Evolutionary conservation across 2,888 invertebrate species (phyloP), one percentile per base, ranked within the genome.

Genomic region (Carcina quercana): DNA sequence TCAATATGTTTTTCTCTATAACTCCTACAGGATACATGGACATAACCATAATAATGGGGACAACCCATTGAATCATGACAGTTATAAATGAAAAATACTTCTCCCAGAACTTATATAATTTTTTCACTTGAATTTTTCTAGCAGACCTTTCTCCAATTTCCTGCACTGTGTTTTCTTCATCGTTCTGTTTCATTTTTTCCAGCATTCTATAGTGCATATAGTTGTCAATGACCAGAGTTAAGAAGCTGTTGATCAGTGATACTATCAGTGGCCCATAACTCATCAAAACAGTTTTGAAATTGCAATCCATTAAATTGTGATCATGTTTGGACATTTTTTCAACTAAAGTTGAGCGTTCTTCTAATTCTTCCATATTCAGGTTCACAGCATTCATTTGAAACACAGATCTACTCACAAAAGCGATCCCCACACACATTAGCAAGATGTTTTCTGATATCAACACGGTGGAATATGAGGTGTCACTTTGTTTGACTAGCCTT

Each of bases 151-250:
- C 47, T 10, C 40, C 40, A 3, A 76, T 40, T 32, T 65, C 60
- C 31, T 59, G 54, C 1, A 80, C 70, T 19, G 43, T 41, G 43
- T 65, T 69, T 34, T 71, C 68, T 12, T 71, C 62, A 32, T 72
- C 67, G 34, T 58, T 59, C 14, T 42, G 50, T 34, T 70, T 66
- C 1, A 54, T 51, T 15, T 68, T 60, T 8, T 50, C 43, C 17
- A 79, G 37, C 56, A 75, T 68, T 51, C 47, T 67, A 40, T 78
- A 80, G 46, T 80, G 76, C 67, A 80, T 63, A 34, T 78, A 82
- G 45, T 80, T 80, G 34, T 82, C 73, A 34, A 83, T 73, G 1
- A 80, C 49, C 1, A 82, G 52, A 30, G 65, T 75, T 6, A 79
- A 20, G 41, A 83, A 83, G 41, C 80, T 82, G 40, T 83, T 84